These are phyloP conservation scores for Alethe castanea DNA, from an alignment of 2,113 vertebrate genomes.

Conservation along the genomic window DNA sequence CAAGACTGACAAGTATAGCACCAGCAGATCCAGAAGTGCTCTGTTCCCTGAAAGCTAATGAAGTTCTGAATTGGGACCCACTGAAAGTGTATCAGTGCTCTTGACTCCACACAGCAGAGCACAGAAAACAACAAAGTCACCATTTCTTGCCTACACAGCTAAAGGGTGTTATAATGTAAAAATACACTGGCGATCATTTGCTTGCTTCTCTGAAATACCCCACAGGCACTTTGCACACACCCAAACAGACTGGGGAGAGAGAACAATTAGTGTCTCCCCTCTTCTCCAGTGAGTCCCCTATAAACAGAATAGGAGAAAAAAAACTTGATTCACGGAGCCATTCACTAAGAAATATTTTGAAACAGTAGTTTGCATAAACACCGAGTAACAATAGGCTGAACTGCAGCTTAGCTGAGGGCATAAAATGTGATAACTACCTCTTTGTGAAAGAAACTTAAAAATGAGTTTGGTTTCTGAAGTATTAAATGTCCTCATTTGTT, in stretches of 20 bases:
- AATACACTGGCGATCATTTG: background rate
- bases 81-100: background rate
- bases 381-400: background rate
- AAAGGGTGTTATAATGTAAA: background rate
- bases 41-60: constrained; percentile 23
- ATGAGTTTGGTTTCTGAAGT: background rate
- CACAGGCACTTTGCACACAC: background rate
- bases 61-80: background rate
- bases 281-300: background rate
- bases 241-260: background rate
- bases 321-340: background rate
- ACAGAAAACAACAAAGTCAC: background rate
- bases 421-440: background rate
- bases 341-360: background rate
- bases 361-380: background rate
- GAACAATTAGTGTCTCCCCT: background rate
- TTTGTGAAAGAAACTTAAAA: background rate
- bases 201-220: background rate
- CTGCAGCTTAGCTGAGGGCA: background rate
- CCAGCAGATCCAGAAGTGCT: background rate
- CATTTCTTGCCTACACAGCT: background rate
- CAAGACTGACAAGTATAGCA: constrained; percentile 5
- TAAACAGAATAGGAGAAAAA: background rate
- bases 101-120: background rate
- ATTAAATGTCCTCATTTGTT: background rate